Evolutionary conservation across 2,797 vertebrate genomes (phyloP).

Genomic region (Syngnathus rostellatus): DNA sequence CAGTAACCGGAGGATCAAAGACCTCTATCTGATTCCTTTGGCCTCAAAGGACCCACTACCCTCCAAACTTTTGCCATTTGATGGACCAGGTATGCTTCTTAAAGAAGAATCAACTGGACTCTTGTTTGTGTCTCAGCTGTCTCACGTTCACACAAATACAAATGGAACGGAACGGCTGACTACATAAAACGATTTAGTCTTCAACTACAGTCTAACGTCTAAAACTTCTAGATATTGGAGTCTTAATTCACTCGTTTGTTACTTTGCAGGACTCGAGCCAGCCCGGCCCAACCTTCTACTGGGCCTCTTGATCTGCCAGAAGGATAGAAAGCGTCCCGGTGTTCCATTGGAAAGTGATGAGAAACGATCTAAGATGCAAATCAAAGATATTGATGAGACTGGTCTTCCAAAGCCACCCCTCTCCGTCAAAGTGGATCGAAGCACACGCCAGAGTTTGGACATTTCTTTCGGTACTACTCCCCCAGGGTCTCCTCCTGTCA

Average conservation of each 20-base stretch:
- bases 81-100: constrained; percentile 92
- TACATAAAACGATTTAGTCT: no score
- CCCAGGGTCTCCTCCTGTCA: constrained; percentile 79
- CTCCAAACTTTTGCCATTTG: constrained; percentile 94
- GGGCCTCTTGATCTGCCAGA: constrained; percentile 93
- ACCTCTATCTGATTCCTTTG: constrained; percentile 97
- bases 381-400: constrained; percentile 70
- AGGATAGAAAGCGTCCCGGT: constrained; percentile 78
- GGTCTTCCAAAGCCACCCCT: constrained; percentile 48
- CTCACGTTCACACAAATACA: not conserved
- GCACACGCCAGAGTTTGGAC: constrained; percentile 65
- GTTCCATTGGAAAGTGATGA: constrained; percentile 74
- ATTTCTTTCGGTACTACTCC: constrained; percentile 72
- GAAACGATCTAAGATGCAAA: constrained; percentile 74
- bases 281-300: constrained; percentile 93
- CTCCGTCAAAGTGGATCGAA: constrained; percentile 60
- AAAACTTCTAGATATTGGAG: not conserved
- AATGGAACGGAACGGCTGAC: not conserved
- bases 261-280: constrained; percentile 84
- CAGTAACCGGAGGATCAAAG: constrained; percentile 94
- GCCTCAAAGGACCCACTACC: constrained; percentile 92
- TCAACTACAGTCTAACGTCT: no score
- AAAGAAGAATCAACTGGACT: not conserved
- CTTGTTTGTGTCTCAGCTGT: constrained; percentile 17
- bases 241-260: constrained; percentile 3